These are phyloP conservation scores for Mobula hypostoma DNA, from an alignment of 2,113 vertebrate genomes.

Conservation along the genomic window DNA sequence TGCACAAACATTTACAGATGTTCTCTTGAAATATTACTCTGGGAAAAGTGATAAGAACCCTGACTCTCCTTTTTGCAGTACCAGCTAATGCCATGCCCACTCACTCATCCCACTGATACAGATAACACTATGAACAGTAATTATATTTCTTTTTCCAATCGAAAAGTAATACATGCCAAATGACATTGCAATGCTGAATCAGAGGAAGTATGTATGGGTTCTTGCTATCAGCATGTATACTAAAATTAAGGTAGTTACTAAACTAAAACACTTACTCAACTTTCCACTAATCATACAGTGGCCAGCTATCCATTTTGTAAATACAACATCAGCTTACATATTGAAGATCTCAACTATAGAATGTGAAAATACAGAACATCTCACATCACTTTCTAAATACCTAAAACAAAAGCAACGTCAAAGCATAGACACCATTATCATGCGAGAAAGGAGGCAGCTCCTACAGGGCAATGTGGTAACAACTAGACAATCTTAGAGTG, in stretches of 20 bases:
- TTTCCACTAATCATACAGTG: neutral
- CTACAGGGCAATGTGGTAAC: too few relatives aligned
- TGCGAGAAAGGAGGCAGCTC: too few relatives aligned
- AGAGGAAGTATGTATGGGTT: neutral
- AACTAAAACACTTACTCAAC: neutral
- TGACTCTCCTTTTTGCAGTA: neutral
- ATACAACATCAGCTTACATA: neutral
- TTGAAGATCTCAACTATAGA: too few relatives aligned
- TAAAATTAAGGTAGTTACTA: neutral
- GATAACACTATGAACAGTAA: neutral
- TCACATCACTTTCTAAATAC: too few relatives aligned
- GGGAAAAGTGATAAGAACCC: neutral
- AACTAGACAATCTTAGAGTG: too few relatives aligned
- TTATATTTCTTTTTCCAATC: neutral
- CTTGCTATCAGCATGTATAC: neutral
- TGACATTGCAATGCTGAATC: neutral
- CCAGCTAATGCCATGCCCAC: neutral
- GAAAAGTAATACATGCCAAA: neutral
- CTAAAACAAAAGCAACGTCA: too few relatives aligned
- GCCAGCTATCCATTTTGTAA: neutral
- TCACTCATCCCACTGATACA: neutral
- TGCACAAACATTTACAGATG: neutral
- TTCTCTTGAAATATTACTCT: neutral
- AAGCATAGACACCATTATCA: too few relatives aligned
- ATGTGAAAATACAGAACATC: too few relatives aligned